A percentile compares a stretch with the other conserved stretches of the same genome.
phyloP scores from a whole-genome alignment of 2,113 vertebrate species.

The Heterocephalus glaber region DNA sequence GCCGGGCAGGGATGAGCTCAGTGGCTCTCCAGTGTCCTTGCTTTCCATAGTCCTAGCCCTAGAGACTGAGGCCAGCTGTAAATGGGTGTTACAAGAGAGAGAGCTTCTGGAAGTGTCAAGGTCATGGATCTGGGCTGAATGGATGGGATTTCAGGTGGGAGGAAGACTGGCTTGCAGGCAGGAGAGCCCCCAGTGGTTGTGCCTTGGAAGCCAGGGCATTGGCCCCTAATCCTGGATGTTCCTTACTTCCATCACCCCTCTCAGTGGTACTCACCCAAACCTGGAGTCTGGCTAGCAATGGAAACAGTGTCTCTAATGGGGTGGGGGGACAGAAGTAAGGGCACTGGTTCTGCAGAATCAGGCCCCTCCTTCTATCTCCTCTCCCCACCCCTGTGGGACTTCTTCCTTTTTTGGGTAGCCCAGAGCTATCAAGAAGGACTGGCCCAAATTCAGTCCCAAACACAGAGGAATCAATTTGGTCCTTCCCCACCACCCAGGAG shows the following conservation, averaged over 20 bases:
- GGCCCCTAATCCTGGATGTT: not conserved
- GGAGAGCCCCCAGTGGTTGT: not conserved
- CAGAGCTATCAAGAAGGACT: not conserved
- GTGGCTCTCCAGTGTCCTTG: not conserved
- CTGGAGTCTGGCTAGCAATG: not conserved
- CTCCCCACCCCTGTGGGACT: not conserved
- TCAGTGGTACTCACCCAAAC: too few relatives aligned
- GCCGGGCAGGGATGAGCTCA: not conserved
- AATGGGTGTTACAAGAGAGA: not conserved
- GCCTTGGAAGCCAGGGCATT: not conserved
- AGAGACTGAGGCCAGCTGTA: not conserved
- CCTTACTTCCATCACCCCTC: not conserved
- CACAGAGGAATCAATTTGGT: not conserved
- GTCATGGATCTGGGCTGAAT: not conserved
- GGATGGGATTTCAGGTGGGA: not conserved
- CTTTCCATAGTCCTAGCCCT: not conserved
- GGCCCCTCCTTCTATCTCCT: fast-evolving
- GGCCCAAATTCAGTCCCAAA: not conserved
- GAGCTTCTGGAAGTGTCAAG: not conserved
- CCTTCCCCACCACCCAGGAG: not conserved
- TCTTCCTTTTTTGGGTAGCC: not conserved
- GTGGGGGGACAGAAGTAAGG: conserved; percentile 31
- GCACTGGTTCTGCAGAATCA: not conserved
- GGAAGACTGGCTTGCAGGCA: not conserved
- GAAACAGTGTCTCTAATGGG: not conserved